phyloP scores from a whole-genome alignment of 1,140 invertebrate species.

The Samia ricini region DNA sequence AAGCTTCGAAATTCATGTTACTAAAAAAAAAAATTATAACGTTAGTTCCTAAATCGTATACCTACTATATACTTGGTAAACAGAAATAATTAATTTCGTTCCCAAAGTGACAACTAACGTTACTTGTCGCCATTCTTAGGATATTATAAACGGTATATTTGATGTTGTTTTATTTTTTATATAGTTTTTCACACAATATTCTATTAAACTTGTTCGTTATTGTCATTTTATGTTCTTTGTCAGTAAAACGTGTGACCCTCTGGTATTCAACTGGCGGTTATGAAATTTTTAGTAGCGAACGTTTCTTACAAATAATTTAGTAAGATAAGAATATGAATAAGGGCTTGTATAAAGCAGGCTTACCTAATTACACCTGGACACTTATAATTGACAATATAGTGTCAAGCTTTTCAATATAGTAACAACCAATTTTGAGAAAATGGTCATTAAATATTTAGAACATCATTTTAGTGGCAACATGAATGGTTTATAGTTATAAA shows the following conservation, averaged over 20 bases:
- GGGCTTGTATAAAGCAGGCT: too few species aligned
- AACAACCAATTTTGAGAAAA: too few species aligned
- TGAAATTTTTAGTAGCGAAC: background rate
- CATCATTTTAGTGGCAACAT: too few species aligned
- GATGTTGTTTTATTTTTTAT: background rate
- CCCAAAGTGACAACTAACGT: background rate
- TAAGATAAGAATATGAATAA: background rate
- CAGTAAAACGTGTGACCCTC: background rate
- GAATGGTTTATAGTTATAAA: too few species aligned
- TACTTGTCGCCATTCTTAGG: background rate
- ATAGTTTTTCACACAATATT: background rate
- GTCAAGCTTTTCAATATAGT: too few species aligned
- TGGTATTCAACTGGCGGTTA: background rate
- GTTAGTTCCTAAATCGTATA: background rate
- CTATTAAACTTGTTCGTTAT: background rate
- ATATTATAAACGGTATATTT: background rate
- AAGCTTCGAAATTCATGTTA: too few species aligned
- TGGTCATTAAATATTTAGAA: too few species aligned
- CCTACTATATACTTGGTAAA: background rate
- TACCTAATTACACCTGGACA: too few species aligned
- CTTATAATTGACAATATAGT: too few species aligned
- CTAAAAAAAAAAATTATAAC: background rate
- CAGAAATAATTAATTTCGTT: background rate
- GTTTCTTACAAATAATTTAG: background rate
- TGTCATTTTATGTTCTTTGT: background rate